These are phyloP conservation scores for Noctua fimbriata DNA, from an alignment of 2,888 invertebrate genomes.

Conservation along the genomic window DNA sequence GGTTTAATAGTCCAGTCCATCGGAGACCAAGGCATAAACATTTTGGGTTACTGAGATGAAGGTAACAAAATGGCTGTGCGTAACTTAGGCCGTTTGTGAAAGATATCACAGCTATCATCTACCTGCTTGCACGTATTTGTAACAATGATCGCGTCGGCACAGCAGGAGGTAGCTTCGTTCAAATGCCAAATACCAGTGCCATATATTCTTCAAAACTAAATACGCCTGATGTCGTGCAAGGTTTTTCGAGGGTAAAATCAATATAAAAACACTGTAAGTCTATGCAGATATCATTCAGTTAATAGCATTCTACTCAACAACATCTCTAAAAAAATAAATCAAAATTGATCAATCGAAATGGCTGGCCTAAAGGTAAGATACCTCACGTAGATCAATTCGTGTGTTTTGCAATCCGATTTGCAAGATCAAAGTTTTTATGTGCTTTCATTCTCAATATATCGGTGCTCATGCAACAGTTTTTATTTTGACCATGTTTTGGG, in stretches of 20 bases:
- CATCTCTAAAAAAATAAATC: conserved; percentile 40
- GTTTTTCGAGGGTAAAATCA: conserved; percentile 70
- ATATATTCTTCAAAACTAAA: conserved; percentile 61
- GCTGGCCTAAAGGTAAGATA: conserved; percentile 69
- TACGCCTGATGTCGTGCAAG: conserved; percentile 72
- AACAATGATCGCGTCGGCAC: conserved; percentile 69
- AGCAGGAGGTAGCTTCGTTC: conserved; percentile 74
- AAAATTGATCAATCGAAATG: conserved; percentile 42
- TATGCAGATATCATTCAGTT: conserved; percentile 72
- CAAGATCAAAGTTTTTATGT: background rate
- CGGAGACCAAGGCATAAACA: background rate
- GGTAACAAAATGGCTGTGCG: background rate
- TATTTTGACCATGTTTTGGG: background rate
- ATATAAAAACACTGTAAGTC: conserved; percentile 76
- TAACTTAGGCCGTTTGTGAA: conserved; percentile 12
- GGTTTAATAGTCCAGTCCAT: background rate
- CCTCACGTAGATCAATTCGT: conserved; percentile 6
- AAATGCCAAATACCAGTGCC: conserved; percentile 66
- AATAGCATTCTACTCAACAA: conserved; percentile 55
- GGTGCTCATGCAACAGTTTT: background rate
- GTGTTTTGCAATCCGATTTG: conserved; percentile 30
- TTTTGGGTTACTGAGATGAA: background rate
- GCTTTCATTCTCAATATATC: background rate
- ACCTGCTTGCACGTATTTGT: conserved; percentile 54
- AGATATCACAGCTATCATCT: conserved; percentile 20